Evolutionary conservation across 2,888 invertebrate genomes (phyloP), one percentile per base, ranked within the genome.

Genomic region (Sarcophaga variegata): DNA sequence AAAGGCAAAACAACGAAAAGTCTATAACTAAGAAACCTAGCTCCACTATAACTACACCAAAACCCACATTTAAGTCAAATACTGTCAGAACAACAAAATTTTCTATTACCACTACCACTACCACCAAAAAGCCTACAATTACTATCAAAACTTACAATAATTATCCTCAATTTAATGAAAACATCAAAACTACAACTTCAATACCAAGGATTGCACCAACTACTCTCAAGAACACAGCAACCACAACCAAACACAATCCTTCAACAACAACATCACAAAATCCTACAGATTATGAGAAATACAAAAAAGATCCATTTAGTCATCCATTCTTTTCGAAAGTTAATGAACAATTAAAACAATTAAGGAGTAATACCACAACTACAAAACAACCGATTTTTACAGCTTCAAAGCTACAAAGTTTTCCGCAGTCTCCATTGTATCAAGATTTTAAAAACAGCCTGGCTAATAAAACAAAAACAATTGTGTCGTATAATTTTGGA

Each of bases 281-380:
- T 47, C n/a, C 17, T 22, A 4, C 22, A 6, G 47, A 70, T 25
- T n/a, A 11, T 14, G 66, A 74, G 17, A 77, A 85, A 54, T 74
- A 77, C 22, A 78, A 74, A 49, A 83, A 82, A 2, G 77, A 88
- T 82, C 81, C 87, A 22, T 88, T 89, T 63, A 85, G 78, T 72
- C 87, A 89, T 77, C 88, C 88, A 10, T 89, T 89, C 67, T 89
- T 89, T 70, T 69, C 83, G 22, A 88, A 86, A 87, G 75, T 81
- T 37, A 85, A 79, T 54, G 86, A 87, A 64, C 49, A 84, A 49
- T 27, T 86, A 4, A 60, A 85, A 63, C 49, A 69, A 27, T 60
- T 80, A 12, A n/a, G 37, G 14, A 59, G 76, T 27, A 80, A 67
- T 25, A 6, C 3, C 11, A 59, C 72, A 67, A 83, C 75, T n/a